Percentiles rank a stretch among this genome's conserved stretches.
These are phyloP conservation scores for Eulithis testata DNA, from an alignment of 2,888 invertebrate species.

Conservation along the genomic window DNA sequence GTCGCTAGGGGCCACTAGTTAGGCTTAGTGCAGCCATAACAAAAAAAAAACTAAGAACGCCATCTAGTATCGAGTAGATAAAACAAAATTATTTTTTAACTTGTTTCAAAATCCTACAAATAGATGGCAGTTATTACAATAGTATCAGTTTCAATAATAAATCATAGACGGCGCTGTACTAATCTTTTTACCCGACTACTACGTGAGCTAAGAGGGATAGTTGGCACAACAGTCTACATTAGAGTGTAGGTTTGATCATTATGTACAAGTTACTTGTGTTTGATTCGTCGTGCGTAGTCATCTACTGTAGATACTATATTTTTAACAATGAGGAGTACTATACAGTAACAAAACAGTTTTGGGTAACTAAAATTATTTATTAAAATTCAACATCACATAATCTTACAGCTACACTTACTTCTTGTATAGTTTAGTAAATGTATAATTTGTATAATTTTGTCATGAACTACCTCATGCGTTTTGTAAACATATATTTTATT, in stretches of 20 bases:
- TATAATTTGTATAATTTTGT: constrained; percentile 47
- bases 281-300: too few species aligned
- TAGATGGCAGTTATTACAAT: too few species aligned
- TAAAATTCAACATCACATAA: constrained; percentile 76
- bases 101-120: too few species aligned
- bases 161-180: too few species aligned
- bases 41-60: constrained; percentile 32
- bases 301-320: too few species aligned
- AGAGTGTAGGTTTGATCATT: too few species aligned
- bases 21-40: constrained; percentile 55
- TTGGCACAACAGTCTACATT: too few species aligned
- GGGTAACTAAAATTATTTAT: constrained; percentile 77
- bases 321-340: too few species aligned
- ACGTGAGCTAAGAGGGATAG: too few species aligned
- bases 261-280: too few species aligned
- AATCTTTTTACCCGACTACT: too few species aligned
- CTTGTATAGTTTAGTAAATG: constrained; percentile 38
- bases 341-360: constrained; percentile 34
- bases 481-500: constrained; percentile 26
- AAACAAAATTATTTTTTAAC: background rate
- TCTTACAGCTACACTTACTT: constrained; percentile 49
- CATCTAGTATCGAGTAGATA: constrained; percentile 43
- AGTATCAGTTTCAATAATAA: too few species aligned
- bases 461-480: constrained; percentile 42
- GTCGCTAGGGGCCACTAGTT: constrained; percentile 58